phyloP scores from a whole-genome alignment of 2,113 vertebrate genomes.

The Bos indicus region DNA sequence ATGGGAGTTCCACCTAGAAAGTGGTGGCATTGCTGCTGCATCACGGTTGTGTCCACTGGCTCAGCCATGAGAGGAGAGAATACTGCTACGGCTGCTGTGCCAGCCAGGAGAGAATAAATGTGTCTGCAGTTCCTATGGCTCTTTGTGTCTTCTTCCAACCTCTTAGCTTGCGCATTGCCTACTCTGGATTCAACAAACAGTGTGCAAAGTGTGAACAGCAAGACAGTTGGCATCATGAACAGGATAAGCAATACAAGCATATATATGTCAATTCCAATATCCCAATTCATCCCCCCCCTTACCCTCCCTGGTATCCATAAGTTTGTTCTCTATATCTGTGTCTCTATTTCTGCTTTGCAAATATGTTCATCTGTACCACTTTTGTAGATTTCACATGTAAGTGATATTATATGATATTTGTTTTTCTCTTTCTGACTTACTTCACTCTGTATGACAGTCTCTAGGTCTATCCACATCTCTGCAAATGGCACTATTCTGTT shows the following conservation, averaged over 20 bases:
- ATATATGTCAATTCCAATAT: neutral
- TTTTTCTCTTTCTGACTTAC: neutral
- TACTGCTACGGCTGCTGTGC: neutral
- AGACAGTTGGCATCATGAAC: neutral
- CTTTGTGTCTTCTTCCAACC: neutral
- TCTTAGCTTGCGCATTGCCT: fast-evolving
- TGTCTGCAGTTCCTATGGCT: neutral
- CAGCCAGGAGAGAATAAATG: neutral
- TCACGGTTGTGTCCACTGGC: neutral
- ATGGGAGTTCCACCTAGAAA: neutral
- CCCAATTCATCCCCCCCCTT: neutral
- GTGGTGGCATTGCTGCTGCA: neutral
- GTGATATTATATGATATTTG: neutral
- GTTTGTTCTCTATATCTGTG: neutral
- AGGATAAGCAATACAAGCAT: neutral
- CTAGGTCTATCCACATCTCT: neutral
- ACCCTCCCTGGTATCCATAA: neutral
- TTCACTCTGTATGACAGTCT: neutral
- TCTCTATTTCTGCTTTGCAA: neutral
- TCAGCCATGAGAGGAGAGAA: neutral
- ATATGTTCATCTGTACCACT: neutral
- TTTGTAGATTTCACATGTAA: neutral
- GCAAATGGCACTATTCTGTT: neutral
- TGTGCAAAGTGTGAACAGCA: neutral
- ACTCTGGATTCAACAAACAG: neutral